phyloP scores from a whole-genome alignment of 1,140 invertebrate species.

The Bombus polaris region DNA sequence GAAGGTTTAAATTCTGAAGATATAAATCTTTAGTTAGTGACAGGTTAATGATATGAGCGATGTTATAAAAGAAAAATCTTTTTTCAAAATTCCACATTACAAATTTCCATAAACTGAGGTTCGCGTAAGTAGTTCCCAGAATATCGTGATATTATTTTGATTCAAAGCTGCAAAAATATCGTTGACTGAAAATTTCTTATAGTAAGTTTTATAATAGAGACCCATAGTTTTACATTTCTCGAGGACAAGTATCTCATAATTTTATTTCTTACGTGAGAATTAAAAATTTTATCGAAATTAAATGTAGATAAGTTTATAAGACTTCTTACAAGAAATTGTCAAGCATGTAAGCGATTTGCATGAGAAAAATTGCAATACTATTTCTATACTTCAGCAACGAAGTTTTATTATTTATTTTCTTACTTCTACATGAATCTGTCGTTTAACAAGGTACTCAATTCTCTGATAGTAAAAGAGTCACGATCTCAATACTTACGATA shows the following conservation, averaged over 20 bases:
- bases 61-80: no score
- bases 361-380: neutral
- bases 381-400: no score
- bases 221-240: neutral
- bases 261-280: neutral
- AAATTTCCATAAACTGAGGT: no score
- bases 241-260: rapidly evolving
- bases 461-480: neutral
- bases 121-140: no score
- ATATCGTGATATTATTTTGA: no score
- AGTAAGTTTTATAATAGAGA: neutral
- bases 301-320: neutral
- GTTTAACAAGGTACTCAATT: no score
- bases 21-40: no score
- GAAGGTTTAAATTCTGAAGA: no score
- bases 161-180: neutral
- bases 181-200: neutral
- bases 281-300: neutral
- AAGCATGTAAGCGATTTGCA: neutral
- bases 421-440: neutral
- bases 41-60: no score
- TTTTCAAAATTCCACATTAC: no score
- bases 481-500: neutral
- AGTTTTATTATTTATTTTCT: neutral
- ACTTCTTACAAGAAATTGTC: neutral